phyloP scores from a whole-genome alignment of 1,140 invertebrate species.

The Lepidurus arcticus region DNA sequence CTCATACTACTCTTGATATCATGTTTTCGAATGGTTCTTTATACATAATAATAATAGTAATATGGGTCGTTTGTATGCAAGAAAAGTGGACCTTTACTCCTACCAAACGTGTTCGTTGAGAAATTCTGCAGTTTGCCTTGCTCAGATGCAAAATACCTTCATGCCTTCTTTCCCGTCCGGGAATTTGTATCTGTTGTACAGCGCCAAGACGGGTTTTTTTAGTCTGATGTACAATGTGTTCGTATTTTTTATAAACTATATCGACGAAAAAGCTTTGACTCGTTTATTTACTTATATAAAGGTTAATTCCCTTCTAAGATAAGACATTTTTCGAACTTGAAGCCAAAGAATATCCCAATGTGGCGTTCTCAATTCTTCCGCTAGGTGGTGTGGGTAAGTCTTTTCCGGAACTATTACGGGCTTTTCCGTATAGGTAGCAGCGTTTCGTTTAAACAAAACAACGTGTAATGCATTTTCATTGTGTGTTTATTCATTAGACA shows the following conservation, averaged over 20 bases:
- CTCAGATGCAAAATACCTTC: constrained; percentile 7
- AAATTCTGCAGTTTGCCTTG: not conserved
- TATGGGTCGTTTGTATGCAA: not conserved
- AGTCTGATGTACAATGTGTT: constrained; percentile 11
- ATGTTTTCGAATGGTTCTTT: not conserved
- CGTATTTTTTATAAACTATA: not conserved
- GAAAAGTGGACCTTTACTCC: not conserved
- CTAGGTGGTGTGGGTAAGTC: too few relatives aligned
- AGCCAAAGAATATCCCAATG: too few relatives aligned
- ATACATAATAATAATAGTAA: not conserved
- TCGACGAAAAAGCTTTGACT: not conserved
- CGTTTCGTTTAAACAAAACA: too few relatives aligned
- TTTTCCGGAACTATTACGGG: too few relatives aligned
- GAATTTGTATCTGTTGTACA: constrained; percentile 9
- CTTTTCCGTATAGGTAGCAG: too few relatives aligned
- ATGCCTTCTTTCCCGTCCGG: constrained; percentile 11
- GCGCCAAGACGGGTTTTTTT: constrained; percentile 9
- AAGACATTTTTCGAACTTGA: too few relatives aligned
- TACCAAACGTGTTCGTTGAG: not conserved
- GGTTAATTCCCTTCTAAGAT: too few relatives aligned
- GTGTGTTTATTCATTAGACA: too few relatives aligned
- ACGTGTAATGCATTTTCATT: too few relatives aligned
- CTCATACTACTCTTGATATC: not conserved
- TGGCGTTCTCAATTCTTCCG: too few relatives aligned
- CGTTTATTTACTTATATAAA: not conserved